A percentile compares a stretch with the other conserved stretches of the same genome.
Evolutionary conservation across 2,888 invertebrate species (phyloP).

Genomic region (Zonitis immaculata): DNA sequence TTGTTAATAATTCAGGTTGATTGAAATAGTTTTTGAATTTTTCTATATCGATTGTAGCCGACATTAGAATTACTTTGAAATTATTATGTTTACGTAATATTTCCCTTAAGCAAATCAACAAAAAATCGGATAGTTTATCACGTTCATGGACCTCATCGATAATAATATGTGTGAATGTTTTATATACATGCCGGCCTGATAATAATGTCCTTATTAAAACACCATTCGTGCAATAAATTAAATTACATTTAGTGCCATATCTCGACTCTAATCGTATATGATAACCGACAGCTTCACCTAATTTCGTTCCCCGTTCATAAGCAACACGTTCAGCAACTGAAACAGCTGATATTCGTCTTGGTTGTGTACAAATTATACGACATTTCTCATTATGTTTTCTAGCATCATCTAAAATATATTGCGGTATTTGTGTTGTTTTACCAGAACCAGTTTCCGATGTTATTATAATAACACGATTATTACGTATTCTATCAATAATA

Average conservation of each 20-base stretch:
- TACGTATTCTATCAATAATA: slow-evolving; percentile 61
- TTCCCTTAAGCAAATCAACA: slow-evolving; percentile 79
- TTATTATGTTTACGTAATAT: slow-evolving; percentile 64
- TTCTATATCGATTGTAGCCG: slow-evolving; percentile 83
- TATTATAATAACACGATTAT: slow-evolving; percentile 69
- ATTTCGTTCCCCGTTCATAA: slow-evolving; percentile 54
- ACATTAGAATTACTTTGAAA: slow-evolving; percentile 86
- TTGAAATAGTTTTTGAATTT: slow-evolving; percentile 82
- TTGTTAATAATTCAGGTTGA: slow-evolving; percentile 68
- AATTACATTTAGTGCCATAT: slow-evolving; percentile 70
- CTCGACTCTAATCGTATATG: slow-evolving; percentile 89
- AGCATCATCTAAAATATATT: slow-evolving; percentile 80
- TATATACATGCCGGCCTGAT: slow-evolving; percentile 65
- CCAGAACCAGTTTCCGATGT: slow-evolving; percentile 88
- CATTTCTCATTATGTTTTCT: slow-evolving; percentile 59
- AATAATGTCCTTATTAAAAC: slow-evolving; percentile 84
- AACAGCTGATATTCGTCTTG: slow-evolving; percentile 84
- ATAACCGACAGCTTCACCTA: slow-evolving; percentile 57
- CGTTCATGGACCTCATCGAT: slow-evolving; percentile 96
- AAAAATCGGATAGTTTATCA: slow-evolving; percentile 88
- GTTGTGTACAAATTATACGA: slow-evolving; percentile 90
- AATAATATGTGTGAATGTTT: slow-evolving; percentile 76
- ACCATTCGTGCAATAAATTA: slow-evolving; percentile 91
- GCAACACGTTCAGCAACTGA: slow-evolving; percentile 84
- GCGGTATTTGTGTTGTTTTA: slow-evolving; percentile 94